A percentile compares a stretch with the other conserved stretches of the same genome.
Evolutionary conservation across 2,797 vertebrate species (phyloP).

Genomic region (Hemibagrus guttatus): DNA sequence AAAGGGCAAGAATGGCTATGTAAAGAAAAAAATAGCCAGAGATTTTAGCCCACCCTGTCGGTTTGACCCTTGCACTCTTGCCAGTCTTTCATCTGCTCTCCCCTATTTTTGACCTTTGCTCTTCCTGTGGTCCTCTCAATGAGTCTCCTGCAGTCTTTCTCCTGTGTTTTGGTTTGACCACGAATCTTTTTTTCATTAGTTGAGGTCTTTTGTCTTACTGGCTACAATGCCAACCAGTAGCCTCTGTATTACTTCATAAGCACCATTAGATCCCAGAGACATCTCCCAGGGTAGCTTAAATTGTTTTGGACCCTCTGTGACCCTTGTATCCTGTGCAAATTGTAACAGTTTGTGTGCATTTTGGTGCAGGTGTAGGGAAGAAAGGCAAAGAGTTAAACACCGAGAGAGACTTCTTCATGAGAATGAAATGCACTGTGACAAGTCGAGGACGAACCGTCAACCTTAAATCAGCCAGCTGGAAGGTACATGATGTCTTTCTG

Average conservation of each 20-base stretch:
- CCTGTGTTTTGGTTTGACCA: slow-evolving; percentile 12
- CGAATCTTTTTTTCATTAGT: slow-evolving; percentile 30
- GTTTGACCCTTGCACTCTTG: slow-evolving; percentile 12
- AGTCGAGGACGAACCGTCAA: slow-evolving; percentile 97
- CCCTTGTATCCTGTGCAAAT: not conserved
- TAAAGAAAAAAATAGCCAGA: slow-evolving; percentile 15
- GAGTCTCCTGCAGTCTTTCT: slow-evolving; percentile 17
- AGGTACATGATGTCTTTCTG: slow-evolving; percentile 76
- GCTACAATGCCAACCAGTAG: not conserved
- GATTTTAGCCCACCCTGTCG: slow-evolving; percentile 12
- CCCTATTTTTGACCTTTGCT: slow-evolving; percentile 37
- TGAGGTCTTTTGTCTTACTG: slow-evolving; percentile 13
- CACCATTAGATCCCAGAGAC: not conserved
- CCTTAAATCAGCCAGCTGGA: slow-evolving; percentile 98
- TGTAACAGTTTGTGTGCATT: slow-evolving; percentile 2
- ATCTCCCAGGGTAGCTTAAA: not conserved
- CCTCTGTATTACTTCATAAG: slow-evolving; percentile 5
- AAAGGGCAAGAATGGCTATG: not conserved
- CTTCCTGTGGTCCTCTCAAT: not conserved
- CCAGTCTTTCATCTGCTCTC: slow-evolving; percentile 27
- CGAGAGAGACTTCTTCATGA: slow-evolving; percentile 97
- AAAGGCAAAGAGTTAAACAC: slow-evolving; percentile 88
- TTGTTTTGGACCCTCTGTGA: not conserved
- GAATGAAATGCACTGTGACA: slow-evolving; percentile 99
- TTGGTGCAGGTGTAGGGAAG: slow-evolving; percentile 77